Evolutionary conservation across 1,140 invertebrate species (phyloP).

Genomic region (Drosophila burlai): DNA sequence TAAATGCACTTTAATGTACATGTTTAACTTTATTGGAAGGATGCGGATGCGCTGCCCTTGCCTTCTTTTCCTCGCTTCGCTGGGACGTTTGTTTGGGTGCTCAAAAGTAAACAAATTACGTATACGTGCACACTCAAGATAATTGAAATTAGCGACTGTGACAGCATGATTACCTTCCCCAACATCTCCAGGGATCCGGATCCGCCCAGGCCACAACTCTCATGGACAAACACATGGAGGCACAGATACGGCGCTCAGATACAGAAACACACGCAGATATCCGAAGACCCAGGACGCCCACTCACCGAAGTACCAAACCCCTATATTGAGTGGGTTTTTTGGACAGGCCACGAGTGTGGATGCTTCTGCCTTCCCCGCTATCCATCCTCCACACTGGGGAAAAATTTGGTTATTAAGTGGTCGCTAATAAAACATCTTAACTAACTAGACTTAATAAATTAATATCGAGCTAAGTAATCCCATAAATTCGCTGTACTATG

Average conservation of each 20-base stretch:
- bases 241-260: constrained; percentile 32
- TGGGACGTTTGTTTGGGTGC: constrained; percentile 23
- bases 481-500: too few relatives aligned
- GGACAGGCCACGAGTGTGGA: constrained; percentile 53
- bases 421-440: not conserved
- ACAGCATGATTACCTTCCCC: constrained; percentile 77
- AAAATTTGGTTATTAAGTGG: not conserved
- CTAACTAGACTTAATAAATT: not conserved
- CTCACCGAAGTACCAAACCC: constrained; percentile 63
- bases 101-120: constrained; percentile 73
- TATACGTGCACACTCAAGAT: constrained; percentile 70
- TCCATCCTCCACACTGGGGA: constrained; percentile 11
- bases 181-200: constrained; percentile 51
- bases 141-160: constrained; percentile 82
- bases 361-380: constrained; percentile 34
- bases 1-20: constrained; percentile 50
- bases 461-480: not conserved
- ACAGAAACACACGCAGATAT: constrained; percentile 47
- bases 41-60: constrained; percentile 35
- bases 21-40: constrained; percentile 58
- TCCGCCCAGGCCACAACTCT: constrained; percentile 63
- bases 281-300: constrained; percentile 54
- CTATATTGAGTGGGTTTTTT: constrained; percentile 78
- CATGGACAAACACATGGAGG: constrained; percentile 31
- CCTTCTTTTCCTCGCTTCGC: constrained; percentile 25